A percentile compares a stretch with the other conserved stretches of the same genome.
phyloP scores from a whole-genome alignment of 1,140 invertebrate genomes.

The Chionoecetes opilio region DNA sequence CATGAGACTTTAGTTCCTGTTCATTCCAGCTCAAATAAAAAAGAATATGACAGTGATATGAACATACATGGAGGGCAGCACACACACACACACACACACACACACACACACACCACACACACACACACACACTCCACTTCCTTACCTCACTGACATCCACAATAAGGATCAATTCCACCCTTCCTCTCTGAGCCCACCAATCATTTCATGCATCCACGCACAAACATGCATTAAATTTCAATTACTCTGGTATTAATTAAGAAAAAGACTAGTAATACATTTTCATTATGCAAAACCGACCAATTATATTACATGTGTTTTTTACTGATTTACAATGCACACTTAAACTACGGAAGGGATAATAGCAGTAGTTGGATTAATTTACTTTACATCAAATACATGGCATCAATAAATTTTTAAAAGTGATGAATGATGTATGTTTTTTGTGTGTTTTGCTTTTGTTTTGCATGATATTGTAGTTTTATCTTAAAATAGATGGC shows the following conservation, averaged over 20 bases:
- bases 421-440: no score
- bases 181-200: not conserved
- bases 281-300: not conserved
- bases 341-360: no score
- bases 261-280: not conserved
- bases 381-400: no score
- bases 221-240: not conserved
- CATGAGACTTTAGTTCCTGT: no score
- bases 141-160: not conserved
- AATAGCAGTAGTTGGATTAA: no score
- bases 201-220: not conserved
- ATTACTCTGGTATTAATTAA: not conserved
- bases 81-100: not conserved
- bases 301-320: not conserved
- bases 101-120: conserved; percentile 25
- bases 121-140: not conserved
- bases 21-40: no score
- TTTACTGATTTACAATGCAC: no score
- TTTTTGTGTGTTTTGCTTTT: no score
- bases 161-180: conserved; percentile 2
- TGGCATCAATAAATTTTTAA: no score
- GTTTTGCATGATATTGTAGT: no score
- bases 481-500: no score
- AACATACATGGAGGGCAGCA: not conserved
- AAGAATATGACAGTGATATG: no score